Percentiles rank a stretch among this genome's conserved stretches.
These are phyloP conservation scores for Propithecus deckenii DNA, from an alignment of 2,797 vertebrate genomes.

Conservation along the genomic window DNA sequence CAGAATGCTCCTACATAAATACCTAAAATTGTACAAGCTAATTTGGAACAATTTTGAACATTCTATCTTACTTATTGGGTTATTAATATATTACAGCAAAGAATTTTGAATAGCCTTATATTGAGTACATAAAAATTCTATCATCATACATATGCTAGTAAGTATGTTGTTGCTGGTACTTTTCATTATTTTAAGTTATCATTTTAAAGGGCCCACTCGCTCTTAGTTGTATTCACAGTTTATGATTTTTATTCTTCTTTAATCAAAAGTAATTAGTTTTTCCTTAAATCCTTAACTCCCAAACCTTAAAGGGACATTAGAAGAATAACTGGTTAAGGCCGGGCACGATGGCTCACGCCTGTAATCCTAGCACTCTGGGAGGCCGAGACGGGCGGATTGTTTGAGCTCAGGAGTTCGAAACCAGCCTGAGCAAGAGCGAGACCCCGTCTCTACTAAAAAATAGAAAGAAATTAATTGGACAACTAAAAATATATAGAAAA, in stretches of 20 bases:
- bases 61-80: background rate
- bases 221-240: background rate
- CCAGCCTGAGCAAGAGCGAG: no score
- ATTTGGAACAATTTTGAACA: background rate
- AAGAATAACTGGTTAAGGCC: background rate
- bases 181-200: background rate
- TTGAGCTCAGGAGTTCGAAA: no score
- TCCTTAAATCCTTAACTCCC: background rate
- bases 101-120: background rate
- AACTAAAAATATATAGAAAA: no score
- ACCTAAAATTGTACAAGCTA: background rate
- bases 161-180: background rate
- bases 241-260: conserved; percentile 8
- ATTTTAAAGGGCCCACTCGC: background rate
- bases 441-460: no score
- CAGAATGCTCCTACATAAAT: background rate
- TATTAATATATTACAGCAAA: background rate
- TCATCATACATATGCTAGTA: background rate
- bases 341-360: no score
- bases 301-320: background rate
- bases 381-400: no score
- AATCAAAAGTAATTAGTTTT: conserved; percentile 7
- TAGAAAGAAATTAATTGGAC: no score
- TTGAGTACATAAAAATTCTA: background rate
- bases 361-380: no score